Evolutionary conservation across 64 coral and sea anemone genomes (phyloP).

Genomic region (Acropora yongei): DNA sequence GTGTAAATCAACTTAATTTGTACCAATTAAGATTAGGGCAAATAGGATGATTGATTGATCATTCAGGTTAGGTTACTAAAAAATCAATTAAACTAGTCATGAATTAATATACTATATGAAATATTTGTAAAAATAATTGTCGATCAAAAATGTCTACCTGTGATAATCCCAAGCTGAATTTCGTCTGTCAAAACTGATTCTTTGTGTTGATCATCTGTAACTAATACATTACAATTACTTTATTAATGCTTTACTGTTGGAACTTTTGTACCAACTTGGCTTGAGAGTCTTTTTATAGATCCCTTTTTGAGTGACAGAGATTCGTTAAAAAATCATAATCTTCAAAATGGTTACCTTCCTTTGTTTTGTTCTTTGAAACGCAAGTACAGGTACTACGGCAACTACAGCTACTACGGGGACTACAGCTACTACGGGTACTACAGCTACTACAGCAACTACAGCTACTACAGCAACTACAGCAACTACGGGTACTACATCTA

Average conservation of each 20-base stretch:
- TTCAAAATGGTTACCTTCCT: not conserved
- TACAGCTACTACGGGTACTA: too few relatives aligned
- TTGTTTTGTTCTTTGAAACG: not conserved
- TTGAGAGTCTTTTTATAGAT: not conserved
- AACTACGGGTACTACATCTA: too few relatives aligned
- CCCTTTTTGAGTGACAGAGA: not conserved
- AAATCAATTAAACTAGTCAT: not conserved
- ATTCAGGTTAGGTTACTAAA: not conserved
- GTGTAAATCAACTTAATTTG: too few relatives aligned
- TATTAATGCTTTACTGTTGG: not conserved
- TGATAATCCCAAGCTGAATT: not conserved
- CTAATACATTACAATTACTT: not conserved
- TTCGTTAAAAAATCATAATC: not conserved
- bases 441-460: too few relatives aligned
- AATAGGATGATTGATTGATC: not conserved
- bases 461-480: too few relatives aligned
- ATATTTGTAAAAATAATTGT: not conserved
- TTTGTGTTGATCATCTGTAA: not conserved
- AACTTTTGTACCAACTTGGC: not conserved
- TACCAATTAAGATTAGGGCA: too few relatives aligned
- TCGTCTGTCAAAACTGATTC: not conserved
- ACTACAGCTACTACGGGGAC: too few relatives aligned
- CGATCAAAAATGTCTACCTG: not conserved
- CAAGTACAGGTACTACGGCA: too few relatives aligned
- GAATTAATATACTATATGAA: not conserved